Evolutionary conservation across 2,113 vertebrate genomes (phyloP), one percentile per base, ranked within the genome.

Genomic region (Mormoops blainvillei): DNA sequence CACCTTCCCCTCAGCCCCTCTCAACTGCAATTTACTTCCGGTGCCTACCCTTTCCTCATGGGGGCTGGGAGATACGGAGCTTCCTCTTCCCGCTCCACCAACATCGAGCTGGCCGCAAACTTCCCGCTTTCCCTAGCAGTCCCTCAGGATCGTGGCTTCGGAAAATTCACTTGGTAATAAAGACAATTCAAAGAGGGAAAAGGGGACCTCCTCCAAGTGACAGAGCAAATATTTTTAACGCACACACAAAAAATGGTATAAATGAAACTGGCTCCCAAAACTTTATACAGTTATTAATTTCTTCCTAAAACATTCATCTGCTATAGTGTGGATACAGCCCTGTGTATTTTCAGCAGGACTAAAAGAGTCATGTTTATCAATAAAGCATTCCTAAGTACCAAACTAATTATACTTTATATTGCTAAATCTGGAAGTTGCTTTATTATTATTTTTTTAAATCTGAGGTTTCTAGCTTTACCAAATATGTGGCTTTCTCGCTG

Each of bases 311-410:
- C 48, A 74, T 93, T 70, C 89, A 58, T 91, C 20, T 67, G 14
- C 85, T 83, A 52, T 96, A 73, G 61, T 41, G 41, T n/a, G 73
- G 71, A 73, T 50, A 67, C 6, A 78, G 45, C 19, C 61, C 61
- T 95, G 92, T 93, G 24, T 92, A 83, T 88, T 92, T 95, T 86
- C 85, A 93, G 87, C 80, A 83, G 87, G 54, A 78, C 78, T 93
- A 83, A 96, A 95, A 95, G 91, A 67, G 41, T 74, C 91, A 15
- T 89, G 77, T 96, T 95, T 96, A 97, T 95, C 82, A 97, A 91
- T 96, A 96, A 97, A 94, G 88, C 1, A 14, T 86, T 93, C 41
- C 81, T 82, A 94, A 71, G n/a, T 78, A 93, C 82, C 48, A 85
- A 97, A 87, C 86, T 58, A 92, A 91, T 96, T 95, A 90, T 38